Evolutionary conservation across 1,140 invertebrate genomes (phyloP).

Genomic region (Caligus rogercresseyi): DNA sequence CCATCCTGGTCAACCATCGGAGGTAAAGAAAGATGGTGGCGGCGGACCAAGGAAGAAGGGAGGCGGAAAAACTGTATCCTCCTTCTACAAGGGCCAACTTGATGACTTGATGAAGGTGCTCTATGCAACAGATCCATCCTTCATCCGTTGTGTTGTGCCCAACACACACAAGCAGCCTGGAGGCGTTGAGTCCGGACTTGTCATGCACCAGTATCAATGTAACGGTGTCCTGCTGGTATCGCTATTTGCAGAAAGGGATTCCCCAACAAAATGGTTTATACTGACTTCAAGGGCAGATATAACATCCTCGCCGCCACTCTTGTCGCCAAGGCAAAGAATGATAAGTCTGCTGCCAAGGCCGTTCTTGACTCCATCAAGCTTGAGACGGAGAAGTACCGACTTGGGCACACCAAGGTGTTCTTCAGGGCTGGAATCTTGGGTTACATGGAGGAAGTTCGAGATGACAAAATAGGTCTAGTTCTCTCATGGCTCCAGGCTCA

Average conservation of each 20-base stretch:
- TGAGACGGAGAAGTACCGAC: constrained; percentile 69
- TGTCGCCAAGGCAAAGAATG: constrained; percentile 49
- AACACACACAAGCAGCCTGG: constrained; percentile 94
- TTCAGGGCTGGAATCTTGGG: constrained; percentile 99
- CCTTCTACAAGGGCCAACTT: constrained; percentile 60
- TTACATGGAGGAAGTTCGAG: constrained; percentile 99
- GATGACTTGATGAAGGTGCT: constrained; percentile 37
- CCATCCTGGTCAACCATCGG: constrained; percentile 66
- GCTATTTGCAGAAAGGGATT: constrained; percentile 99
- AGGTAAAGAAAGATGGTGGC: constrained; percentile 22
- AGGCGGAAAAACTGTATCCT: constrained; percentile 86
- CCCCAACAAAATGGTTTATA: constrained; percentile 99
- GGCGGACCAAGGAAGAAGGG: constrained; percentile 63
- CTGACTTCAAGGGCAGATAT: constrained; percentile 92
- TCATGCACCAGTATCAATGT: constrained; percentile 99
- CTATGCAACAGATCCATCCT: constrained; percentile 45
- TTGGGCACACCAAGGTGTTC: constrained; percentile 98
- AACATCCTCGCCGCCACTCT: constrained; percentile 72
- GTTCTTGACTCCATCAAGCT: constrained; percentile 59
- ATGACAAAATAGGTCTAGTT: constrained; percentile 93
- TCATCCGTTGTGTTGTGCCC: constrained; percentile 99
- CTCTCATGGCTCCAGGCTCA: constrained; percentile 95
- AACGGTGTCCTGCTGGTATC: constrained; percentile 99
- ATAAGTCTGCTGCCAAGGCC: constrained; percentile 62
- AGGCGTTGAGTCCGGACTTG: constrained; percentile 94